These are phyloP conservation scores for Noctua comes DNA, from an alignment of 2,888 invertebrate species.

Conservation along the genomic window DNA sequence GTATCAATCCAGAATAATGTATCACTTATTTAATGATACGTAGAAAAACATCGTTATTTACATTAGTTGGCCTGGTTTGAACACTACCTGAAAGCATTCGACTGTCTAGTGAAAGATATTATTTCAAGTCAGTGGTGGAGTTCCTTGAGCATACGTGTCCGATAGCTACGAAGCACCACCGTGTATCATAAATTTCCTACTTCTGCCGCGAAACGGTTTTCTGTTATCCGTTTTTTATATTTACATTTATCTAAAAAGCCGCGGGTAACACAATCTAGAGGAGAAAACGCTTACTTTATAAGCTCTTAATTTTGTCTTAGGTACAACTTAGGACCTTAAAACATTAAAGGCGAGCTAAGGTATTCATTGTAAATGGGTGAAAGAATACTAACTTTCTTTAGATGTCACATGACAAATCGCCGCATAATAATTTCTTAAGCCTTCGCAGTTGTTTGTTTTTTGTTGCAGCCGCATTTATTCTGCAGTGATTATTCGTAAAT, in stretches of 20 bases:
- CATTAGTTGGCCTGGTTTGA: neutral
- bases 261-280: neutral
- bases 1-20: no score
- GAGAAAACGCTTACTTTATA: neutral
- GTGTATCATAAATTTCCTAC: neutral
- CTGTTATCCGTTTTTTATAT: neutral
- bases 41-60: neutral
- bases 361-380: neutral
- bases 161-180: neutral
- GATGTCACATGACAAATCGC: neutral
- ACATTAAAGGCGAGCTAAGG: neutral
- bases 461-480: neutral
- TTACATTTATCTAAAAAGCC: neutral
- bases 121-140: neutral
- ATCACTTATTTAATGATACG: neutral
- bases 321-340: neutral
- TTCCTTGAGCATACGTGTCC: neutral
- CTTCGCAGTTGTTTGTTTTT: neutral
- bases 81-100: neutral
- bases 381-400: slow-evolving; percentile 3
- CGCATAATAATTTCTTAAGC: neutral
- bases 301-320: neutral
- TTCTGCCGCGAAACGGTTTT: neutral
- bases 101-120: neutral
- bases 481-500: slow-evolving; percentile 23